A percentile compares a stretch with the other conserved stretches of the same genome.
Conservation (phyloP, 2,113 vertebrate genomes). For the Psophia crepitans region DNA sequence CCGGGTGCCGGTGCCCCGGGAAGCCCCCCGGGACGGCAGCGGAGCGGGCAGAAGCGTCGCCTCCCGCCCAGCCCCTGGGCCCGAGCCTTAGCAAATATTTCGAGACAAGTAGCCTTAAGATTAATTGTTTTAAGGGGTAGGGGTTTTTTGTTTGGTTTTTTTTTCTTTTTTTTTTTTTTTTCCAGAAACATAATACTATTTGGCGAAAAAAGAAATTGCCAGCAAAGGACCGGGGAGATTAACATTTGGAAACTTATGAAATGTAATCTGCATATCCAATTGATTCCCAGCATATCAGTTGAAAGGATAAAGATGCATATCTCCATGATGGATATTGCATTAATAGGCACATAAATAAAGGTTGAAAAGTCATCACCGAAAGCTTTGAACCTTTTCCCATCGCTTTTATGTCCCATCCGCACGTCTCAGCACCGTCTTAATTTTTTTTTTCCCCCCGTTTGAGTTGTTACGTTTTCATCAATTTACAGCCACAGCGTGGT, state of each 20-base stretch:
- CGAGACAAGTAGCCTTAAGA: conserved; percentile 65
- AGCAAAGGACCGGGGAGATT: conserved; percentile 71
- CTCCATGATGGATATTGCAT: conserved; percentile 81
- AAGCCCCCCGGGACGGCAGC: neutral
- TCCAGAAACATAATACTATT: conserved; percentile 73
- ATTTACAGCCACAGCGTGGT: neutral
- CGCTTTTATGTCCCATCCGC: conserved; percentile 30
- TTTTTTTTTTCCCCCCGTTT: neutral
- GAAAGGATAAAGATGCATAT: conserved; percentile 83
- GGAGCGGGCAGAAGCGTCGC: neutral
- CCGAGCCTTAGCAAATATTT: neutral
- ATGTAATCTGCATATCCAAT: conserved; percentile 86
- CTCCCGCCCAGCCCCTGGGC: no score
- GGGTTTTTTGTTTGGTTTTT: neutral
- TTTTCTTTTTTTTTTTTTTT: neutral
- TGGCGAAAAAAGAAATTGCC: conserved; percentile 68
- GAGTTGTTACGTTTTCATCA: neutral
- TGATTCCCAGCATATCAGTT: conserved; percentile 83
- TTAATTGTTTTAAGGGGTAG: conserved; percentile 37
- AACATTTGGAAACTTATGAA: conserved; percentile 83
- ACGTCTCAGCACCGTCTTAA: neutral
- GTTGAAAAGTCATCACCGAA: conserved; percentile 72
- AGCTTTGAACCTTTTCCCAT: conserved; percentile 76
- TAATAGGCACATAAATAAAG: conserved; percentile 83
- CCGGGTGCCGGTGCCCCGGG: no score